Conservation (phyloP, 1,140 invertebrate species). For the Scylla paramamosain region DNA sequence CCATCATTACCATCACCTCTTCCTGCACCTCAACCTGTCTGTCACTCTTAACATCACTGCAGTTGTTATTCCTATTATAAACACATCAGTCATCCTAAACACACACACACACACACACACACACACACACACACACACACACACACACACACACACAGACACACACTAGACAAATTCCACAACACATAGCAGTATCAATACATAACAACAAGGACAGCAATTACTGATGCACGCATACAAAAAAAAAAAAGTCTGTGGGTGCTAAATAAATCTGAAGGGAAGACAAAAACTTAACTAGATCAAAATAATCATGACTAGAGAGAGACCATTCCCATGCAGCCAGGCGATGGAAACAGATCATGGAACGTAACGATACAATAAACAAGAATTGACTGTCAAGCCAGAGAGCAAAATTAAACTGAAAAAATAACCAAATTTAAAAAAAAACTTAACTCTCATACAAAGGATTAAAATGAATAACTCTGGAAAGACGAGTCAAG, state of each 20-base stretch:
- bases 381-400: neutral
- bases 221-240: neutral
- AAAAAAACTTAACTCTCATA: neutral
- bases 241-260: neutral
- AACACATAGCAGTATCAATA: neutral
- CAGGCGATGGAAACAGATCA: neutral
- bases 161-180: neutral
- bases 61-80: neutral
- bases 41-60: too few species aligned
- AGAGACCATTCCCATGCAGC: neutral
- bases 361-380: neutral
- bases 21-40: too few species aligned
- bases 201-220: neutral
- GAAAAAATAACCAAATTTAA: neutral
- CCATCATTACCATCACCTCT: too few species aligned
- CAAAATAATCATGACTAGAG: neutral
- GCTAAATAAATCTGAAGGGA: neutral
- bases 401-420: neutral
- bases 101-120: neutral
- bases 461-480: neutral
- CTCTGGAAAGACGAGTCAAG: neutral
- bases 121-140: slow-evolving; percentile 29
- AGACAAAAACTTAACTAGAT: too few species aligned
- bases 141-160: slow-evolving; percentile 29
- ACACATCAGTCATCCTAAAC: too few species aligned